Evolutionary conservation across 2,113 vertebrate species (phyloP).

Genomic region (Tragulus kanchil): DNA sequence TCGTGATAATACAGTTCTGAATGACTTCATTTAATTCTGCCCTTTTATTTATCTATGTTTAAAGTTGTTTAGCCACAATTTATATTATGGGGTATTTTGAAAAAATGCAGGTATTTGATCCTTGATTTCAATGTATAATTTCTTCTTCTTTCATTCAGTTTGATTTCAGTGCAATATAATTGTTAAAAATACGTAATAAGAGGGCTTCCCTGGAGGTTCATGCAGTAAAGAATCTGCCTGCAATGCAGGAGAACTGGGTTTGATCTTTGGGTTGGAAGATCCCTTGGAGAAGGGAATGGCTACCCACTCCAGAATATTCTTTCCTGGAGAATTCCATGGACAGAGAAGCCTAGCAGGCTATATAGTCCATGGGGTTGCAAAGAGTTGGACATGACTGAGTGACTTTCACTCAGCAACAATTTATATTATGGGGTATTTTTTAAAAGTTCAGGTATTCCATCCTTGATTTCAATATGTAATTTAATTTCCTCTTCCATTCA

Average conservation of each 20-base stretch:
- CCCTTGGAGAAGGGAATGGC: too few relatives aligned
- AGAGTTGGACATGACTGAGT: too few relatives aligned
- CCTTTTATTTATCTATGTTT: neutral
- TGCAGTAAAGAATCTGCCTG: too few relatives aligned
- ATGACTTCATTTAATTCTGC: slow-evolving; percentile 14
- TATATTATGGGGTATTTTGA: neutral
- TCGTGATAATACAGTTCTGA: neutral
- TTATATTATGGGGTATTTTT: neutral
- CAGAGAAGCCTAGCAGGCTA: too few relatives aligned
- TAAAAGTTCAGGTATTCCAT: neutral
- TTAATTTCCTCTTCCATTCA: neutral
- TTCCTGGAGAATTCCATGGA: too few relatives aligned
- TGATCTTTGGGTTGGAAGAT: too few relatives aligned
- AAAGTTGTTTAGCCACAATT: neutral
- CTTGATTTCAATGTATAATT: neutral
- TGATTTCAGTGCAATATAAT: neutral
- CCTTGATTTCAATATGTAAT: neutral
- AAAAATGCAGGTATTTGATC: neutral
- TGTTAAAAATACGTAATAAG: neutral
- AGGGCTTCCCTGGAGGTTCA: neutral
- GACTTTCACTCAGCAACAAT: too few relatives aligned
- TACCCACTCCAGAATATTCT: too few relatives aligned
- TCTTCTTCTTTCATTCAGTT: neutral
- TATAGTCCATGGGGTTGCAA: too few relatives aligned
- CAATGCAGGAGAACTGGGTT: too few relatives aligned